Conservation (phyloP, 2,888 invertebrate species). For the Caradrina kadenii region DNA sequence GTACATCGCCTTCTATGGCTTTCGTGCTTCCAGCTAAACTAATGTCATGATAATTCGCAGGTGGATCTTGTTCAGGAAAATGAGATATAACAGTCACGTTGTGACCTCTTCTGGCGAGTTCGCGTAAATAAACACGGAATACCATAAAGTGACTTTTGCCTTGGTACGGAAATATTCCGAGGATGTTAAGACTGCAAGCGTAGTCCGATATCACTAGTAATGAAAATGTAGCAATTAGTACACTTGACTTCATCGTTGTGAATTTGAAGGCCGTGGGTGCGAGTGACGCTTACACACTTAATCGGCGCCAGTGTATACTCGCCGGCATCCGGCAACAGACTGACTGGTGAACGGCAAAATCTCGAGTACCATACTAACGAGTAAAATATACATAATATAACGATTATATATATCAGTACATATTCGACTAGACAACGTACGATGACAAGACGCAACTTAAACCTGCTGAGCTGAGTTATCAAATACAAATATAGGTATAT, state of each 20-base stretch:
- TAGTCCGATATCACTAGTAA: slow-evolving; percentile 62
- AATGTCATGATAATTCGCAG: slow-evolving; percentile 91
- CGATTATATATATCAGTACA: background rate
- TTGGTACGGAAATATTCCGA: slow-evolving; percentile 92
- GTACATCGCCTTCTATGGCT: slow-evolving; percentile 70
- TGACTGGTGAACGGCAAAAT: slow-evolving; percentile 12
- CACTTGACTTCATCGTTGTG: slow-evolving; percentile 66
- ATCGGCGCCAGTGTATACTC: slow-evolving; percentile 15
- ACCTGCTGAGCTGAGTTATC: background rate
- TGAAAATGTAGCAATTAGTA: slow-evolving; percentile 58
- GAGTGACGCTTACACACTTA: background rate
- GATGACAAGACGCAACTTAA: background rate
- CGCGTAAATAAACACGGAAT: slow-evolving; percentile 90
- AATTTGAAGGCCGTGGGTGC: slow-evolving; percentile 39
- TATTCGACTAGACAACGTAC: background rate
- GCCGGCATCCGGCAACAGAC: slow-evolving; percentile 35
- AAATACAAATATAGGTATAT: background rate
- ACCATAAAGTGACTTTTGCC: slow-evolving; percentile 93
- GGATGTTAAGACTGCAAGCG: slow-evolving; percentile 82
- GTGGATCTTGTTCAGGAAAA: slow-evolving; percentile 88
- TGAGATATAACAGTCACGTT: slow-evolving; percentile 92
- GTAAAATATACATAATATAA: background rate
- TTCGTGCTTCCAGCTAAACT: slow-evolving; percentile 80
- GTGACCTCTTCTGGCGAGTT: slow-evolving; percentile 91
- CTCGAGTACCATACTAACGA: background rate